These are phyloP conservation scores for Salvelinus fontinalis DNA, from an alignment of 2,113 vertebrate species.

Conservation along the genomic window DNA sequence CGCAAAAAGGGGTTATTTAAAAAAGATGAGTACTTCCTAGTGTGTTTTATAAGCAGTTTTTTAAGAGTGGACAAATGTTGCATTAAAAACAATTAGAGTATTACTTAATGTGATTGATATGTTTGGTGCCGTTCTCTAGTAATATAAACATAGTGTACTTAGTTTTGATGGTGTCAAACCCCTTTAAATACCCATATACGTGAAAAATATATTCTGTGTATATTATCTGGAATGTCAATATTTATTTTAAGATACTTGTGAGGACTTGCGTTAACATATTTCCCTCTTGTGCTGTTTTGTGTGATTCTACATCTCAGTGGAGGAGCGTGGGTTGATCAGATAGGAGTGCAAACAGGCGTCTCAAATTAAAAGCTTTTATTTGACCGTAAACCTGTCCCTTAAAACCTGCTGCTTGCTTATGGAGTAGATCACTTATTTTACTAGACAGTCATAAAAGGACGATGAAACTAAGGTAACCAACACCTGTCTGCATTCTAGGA, in stretches of 20 bases:
- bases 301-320: background rate
- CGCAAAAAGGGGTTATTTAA: too few relatives aligned
- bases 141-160: background rate
- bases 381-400: slow-evolving; percentile 10
- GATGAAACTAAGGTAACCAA: background rate
- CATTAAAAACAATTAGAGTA: background rate
- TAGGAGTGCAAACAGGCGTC: background rate
- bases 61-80: too few relatives aligned
- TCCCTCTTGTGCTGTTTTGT: background rate
- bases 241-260: background rate
- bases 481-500: background rate
- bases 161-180: background rate
- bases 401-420: slow-evolving; percentile 2
- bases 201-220: background rate
- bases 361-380: slow-evolving; percentile 4
- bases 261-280: background rate
- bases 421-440: background rate
- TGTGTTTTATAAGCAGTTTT: too few relatives aligned
- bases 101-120: background rate
- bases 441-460: background rate
- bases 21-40: too few relatives aligned
- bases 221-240: background rate
- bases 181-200: background rate
- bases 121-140: background rate
- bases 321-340: background rate